Conservation (phyloP, 1,140 invertebrate species). For the Ceratoteleas bidentatus region DNA sequence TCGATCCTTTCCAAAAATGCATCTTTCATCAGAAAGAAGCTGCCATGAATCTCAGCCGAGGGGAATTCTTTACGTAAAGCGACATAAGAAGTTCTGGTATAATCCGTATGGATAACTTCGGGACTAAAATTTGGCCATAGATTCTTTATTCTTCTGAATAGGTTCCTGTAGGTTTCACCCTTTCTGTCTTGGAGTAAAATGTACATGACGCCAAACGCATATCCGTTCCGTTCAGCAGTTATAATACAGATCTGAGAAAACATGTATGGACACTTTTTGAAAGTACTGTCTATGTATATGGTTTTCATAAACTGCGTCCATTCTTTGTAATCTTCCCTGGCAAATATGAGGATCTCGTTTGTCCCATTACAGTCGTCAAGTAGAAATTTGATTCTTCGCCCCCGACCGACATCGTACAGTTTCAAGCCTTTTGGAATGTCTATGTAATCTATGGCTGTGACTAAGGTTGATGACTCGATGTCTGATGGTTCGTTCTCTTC, state of each 20-base stretch:
- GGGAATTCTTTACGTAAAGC: constrained; percentile 21
- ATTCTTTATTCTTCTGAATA: constrained; percentile 20
- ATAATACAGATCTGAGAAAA: constrained; percentile 50
- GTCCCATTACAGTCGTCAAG: constrained; percentile 30
- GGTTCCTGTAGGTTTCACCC: constrained; percentile 14
- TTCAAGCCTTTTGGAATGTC: constrained; percentile 21
- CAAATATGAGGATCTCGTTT: constrained; percentile 46
- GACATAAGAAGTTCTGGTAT: constrained; percentile 1
- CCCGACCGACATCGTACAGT: constrained; percentile 10
- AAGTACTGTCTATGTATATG: constrained; percentile 39
- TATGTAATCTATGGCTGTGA: not conserved
- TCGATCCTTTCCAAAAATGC: constrained; percentile 24
- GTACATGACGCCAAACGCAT: constrained; percentile 24
- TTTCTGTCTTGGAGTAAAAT: constrained; percentile 15
- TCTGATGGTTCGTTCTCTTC: not conserved
- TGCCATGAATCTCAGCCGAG: constrained; percentile 10
- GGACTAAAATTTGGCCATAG: constrained; percentile 42
- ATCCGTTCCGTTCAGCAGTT: constrained; percentile 26
- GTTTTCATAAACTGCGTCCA: constrained; percentile 52
- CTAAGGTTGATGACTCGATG: constrained; percentile 5
- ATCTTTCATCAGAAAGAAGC: constrained; percentile 18
- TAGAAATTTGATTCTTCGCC: constrained; percentile 21
- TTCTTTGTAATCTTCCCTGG: constrained; percentile 38
- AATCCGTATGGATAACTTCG: constrained; percentile 25
- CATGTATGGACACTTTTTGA: constrained; percentile 25